Evolutionary conservation across 2,113 vertebrate genomes (phyloP), one percentile per base, ranked within the genome.

Genomic region (Semnopithecus entellus): DNA sequence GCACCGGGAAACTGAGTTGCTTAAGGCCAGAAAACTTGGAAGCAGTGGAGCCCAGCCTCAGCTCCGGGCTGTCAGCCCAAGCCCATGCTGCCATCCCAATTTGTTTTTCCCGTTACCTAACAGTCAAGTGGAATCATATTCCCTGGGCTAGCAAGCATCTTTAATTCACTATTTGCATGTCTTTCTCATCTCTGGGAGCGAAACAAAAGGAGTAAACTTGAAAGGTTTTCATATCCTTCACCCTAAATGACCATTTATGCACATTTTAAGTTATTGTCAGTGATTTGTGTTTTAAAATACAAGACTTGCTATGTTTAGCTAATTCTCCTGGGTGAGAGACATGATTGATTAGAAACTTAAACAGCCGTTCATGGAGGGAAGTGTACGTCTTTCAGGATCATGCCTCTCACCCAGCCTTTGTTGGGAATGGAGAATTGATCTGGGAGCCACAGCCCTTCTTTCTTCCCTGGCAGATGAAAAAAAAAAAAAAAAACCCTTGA

Each of bases 341-440:
- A 4, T 92, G 94, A 98, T 97, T 72, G 97, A 97, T 95, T 57
- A 43, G 91, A n/a, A 92, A 83, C 81, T 73, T 30, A 97, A 94
- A 91, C 61, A 95, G 79, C 94, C 66, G 76, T 93, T 97, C 79
- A 70, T 38, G 66, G 83, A 89, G 92, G 61, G 91, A 90, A 96
- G 72, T 11, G 32, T 73, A 97, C 83, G 94, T 88, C 97, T 94
- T 97, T 97, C 79, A 88, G 98, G 97, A 95, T 30, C 68, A 14
- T 25, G 10, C 66, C 88, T n/a, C 27, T 80, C 73, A 0, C 38
- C 11, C 84, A 4, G 95, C 92, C 11, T 66, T 81, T 97, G 98
- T 95, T 90, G 88, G 78, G 84, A 70, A 80, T 0, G 6, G n/a
- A 13, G 87, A 50, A 17, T 40, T 30, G n/a, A 43, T 35, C 66